phyloP scores from a whole-genome alignment of 2,797 vertebrate genomes.

The Xyrichtys novacula region DNA sequence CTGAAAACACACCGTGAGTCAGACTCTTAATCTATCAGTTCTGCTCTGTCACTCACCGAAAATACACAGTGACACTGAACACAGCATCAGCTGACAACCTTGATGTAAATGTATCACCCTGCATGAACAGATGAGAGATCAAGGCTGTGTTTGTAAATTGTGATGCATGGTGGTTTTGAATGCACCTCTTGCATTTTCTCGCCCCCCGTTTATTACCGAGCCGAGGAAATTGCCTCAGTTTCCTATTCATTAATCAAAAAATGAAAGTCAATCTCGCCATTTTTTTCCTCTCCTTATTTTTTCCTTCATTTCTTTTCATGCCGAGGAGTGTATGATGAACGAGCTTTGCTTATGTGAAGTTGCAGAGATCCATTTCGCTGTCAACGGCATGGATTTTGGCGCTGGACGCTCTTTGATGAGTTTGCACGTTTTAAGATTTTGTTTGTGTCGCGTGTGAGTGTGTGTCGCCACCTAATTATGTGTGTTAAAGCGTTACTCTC shows the following conservation, averaged over 20 bases:
- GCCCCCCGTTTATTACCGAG: constrained; percentile 71
- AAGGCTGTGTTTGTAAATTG: constrained; percentile 81
- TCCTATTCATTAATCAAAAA: constrained; percentile 88
- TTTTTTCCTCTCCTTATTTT: constrained; percentile 34
- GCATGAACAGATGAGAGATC: constrained; percentile 71
- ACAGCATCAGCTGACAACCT: constrained; percentile 65
- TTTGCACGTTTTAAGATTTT: constrained; percentile 72
- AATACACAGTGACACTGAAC: constrained; percentile 66
- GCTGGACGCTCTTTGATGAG: constrained; percentile 73
- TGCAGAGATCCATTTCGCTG: constrained; percentile 81
- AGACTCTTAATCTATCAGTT: constrained; percentile 62
- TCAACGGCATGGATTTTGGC: constrained; percentile 77
- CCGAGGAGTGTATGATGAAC: constrained; percentile 81
- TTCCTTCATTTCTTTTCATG: constrained; percentile 68
- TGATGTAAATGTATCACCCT: constrained; percentile 77
- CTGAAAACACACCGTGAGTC: constrained; percentile 95
- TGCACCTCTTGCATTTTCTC: constrained; percentile 77
- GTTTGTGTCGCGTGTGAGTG: constrained; percentile 29
- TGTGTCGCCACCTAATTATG: constrained; percentile 4
- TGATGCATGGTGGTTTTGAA: constrained; percentile 81
- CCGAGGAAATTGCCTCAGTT: constrained; percentile 85
- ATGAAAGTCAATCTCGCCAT: constrained; percentile 80
- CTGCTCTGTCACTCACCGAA: constrained; percentile 68
- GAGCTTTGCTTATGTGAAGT: constrained; percentile 81
- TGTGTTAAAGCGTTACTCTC: constrained; percentile 12